Base-by-base conservation (phyloP, 2,888 invertebrate species). In the Gymnosoma rotundatum region DNA sequence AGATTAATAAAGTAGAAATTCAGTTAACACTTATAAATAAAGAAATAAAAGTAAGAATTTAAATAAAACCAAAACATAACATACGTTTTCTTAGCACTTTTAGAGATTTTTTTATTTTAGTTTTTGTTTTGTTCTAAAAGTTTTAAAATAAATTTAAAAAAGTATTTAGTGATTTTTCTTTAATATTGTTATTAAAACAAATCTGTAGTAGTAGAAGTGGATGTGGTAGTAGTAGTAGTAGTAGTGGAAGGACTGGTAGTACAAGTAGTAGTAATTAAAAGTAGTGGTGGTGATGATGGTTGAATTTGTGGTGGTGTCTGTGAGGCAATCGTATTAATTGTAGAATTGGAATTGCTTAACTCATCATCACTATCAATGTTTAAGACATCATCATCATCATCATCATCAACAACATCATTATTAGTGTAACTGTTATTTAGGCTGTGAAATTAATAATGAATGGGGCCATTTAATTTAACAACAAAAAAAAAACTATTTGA, bases 251-350 rank as follows among this genome's bases (percentile, higher is more conserved):
- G 14, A 20, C 18, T 52, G 18, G 50, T 45, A 6, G 42, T 58
- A 52, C 2, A 58, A 50, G 25, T 20, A 21, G 36, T 36, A 52
- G 45, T 61, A 56, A 20, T 78, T 69, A 64, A 64, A 52, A 58
- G 61, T 58, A 69, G 67, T 38, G 52, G 52, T 67, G 14, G n/a
- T 74, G 54, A 21, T 45, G 63, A n/a, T 67, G 54, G 16, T 73
- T 21, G 64, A 52, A 50, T 60, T 42, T 42, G 50, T 60, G 38
- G 12, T 48, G 56, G 20, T 56, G 20, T 48, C 54, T 78, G 45
- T 64, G 67, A 60, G 73, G 58, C 25, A 76, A 32, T 75, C 50
- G 75, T 67, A 61, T 78, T 50, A 72, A 54, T 67, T 48, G 60
- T 42, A 70, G 66, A 58, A n/a, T 42, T 52, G 12, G n/a, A 45